Evolutionary conservation across 2,113 vertebrate genomes (phyloP).

Genomic region (Acanthisitta chloris): DNA sequence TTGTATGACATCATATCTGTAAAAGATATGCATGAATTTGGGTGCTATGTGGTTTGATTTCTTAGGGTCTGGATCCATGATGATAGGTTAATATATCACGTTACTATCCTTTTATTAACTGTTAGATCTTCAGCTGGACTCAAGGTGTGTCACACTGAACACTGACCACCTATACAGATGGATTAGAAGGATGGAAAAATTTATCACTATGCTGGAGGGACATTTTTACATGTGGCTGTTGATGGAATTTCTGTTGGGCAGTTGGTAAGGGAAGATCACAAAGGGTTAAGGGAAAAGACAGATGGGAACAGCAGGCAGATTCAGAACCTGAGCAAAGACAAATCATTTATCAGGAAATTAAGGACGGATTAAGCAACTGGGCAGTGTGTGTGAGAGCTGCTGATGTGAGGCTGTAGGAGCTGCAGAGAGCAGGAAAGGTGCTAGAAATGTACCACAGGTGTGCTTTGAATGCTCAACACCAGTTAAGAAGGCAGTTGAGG

Average conservation of each 20-base stretch:
- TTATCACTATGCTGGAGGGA: background rate
- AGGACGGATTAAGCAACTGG: background rate
- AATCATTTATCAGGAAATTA: background rate
- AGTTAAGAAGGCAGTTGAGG: background rate
- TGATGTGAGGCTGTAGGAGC: background rate
- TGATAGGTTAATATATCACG: background rate
- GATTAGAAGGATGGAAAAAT: background rate
- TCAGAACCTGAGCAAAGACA: background rate
- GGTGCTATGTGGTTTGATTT: background rate
- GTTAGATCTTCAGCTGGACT: background rate
- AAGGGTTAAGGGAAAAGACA: background rate
- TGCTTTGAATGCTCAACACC: background rate
- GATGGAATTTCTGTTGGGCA: background rate
- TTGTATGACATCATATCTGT: background rate
- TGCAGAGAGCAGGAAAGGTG: background rate
- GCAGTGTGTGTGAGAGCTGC: rapidly evolving
- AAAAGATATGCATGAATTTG: background rate
- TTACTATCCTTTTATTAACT: background rate
- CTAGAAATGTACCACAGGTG: rapidly evolving
- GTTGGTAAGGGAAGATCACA: background rate
- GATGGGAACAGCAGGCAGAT: background rate
- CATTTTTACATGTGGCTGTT: background rate
- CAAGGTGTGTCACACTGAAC: background rate
- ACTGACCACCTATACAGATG: background rate
- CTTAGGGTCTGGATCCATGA: background rate